These are phyloP conservation scores for Sylvia atricapilla DNA, from an alignment of 2,113 vertebrate genomes.

Conservation along the genomic window DNA sequence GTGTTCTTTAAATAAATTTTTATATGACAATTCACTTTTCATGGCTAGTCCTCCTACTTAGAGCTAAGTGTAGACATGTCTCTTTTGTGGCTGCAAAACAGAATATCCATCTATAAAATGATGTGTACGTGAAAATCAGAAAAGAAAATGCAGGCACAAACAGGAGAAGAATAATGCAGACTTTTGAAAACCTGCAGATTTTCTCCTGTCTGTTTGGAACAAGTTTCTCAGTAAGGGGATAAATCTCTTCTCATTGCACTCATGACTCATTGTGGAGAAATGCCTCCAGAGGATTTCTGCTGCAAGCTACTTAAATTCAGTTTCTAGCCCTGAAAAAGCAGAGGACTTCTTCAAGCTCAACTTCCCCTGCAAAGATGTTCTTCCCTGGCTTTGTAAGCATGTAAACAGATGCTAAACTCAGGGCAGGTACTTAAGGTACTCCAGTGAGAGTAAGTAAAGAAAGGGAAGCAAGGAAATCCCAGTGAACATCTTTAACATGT, in stretches of 20 bases:
- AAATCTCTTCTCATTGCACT: neutral
- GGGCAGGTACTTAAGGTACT: neutral
- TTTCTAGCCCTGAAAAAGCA: neutral
- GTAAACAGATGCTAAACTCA: neutral
- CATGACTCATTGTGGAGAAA: neutral
- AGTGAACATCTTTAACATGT: neutral
- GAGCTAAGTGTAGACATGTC: neutral
- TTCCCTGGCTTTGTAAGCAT: neutral
- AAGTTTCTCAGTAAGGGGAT: neutral
- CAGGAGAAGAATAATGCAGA: neutral
- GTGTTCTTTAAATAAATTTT: neutral
- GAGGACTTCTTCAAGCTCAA: neutral
- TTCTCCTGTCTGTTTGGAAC: neutral
- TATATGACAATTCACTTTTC: neutral
- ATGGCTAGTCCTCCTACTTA: neutral
- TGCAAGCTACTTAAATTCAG: neutral
- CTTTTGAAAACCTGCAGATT: neutral
- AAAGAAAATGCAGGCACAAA: neutral
- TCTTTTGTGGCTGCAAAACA: neutral
- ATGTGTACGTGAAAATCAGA: neutral
- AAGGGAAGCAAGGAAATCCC: neutral
- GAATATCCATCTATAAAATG: neutral
- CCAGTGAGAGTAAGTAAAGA: neutral
- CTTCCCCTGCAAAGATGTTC: neutral
- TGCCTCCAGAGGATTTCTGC: neutral